Base-by-base conservation (phyloP, 2,797 vertebrate genomes). In the Rhabdomys pumilio region DNA sequence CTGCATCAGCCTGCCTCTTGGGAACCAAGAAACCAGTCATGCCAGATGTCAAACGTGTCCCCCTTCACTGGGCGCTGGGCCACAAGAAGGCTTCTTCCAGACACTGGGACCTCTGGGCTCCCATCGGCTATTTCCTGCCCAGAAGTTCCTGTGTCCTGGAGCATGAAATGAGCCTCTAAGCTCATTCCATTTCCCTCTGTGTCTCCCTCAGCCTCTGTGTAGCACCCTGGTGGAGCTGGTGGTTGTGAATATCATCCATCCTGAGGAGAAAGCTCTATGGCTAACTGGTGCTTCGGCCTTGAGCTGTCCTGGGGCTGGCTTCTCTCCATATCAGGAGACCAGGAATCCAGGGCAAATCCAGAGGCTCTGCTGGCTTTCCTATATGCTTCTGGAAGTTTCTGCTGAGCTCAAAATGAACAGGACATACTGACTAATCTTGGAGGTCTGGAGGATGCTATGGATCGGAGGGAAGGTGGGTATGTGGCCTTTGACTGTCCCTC, bases 61-160 rank as follows among this genome's bases (percentile, higher is more conserved):
- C 29, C 41, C 47, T 69, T 11, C 83, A 63, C 90, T 7, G 63
- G 96, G 69, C 6, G 1, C 80, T 0, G 47, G 79, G 92, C 88
- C 67, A 17, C 63, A 2, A 3, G 53, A 95, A 59, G 88, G 29
- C 92, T 79, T n/a, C 9, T 34, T 44, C 84, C 0, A 0, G 92
- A 73, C 14, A 31, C 77, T 2, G 10, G 4, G 65, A 77, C 79
- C 77, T 61, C 47, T 41, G 92, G 50, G 41, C 72, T 75, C 80
- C 47, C 61, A 61, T 59, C 55, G 47, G 69, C 97, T 97, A 38
- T 96, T 96, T 95, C 93, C 91, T 19, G 96, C 72, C 72, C 73
- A n/a, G 94, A 44, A 73, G 92, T 95, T 95, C 93, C 89, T 72
- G 86, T 95, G 92, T 96, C 97, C 96, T 73, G 75, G 98, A 97